Base-by-base conservation (phyloP, 1,140 invertebrate genomes). In the Lepidurus couesii region DNA sequence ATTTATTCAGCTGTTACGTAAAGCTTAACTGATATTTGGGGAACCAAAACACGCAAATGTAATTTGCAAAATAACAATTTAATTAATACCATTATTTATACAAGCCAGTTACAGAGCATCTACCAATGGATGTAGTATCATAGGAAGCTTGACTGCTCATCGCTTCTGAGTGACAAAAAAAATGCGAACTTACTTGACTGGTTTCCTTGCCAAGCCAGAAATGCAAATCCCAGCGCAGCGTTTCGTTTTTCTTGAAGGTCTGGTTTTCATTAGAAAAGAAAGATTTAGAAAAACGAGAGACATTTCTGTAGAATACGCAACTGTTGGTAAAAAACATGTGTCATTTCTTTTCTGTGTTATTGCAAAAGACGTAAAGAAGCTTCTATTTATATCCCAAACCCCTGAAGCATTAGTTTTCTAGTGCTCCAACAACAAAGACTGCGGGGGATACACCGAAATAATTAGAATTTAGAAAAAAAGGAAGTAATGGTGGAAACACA, bases 151-250 rank as follows among this genome's bases (percentile, higher is more conserved):
- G 76, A 34, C 77, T 5, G 9, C 42, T 73, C 11, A 44, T 26
- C 73, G n/a, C 21, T 16, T 75, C n/a, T n/a, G 13, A 73, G 24
- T n/a, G 21, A 10, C 13, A 21, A 78, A 45, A 21, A 73, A 76
- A 13, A 34, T 76, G 34, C 47, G 74, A 80, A 81, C 81, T 82
- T 84, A 90, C 90, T 86, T 92, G 91, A 13, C 90, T 89, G 0
- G 93, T 93, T 82, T 95, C 88, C 43, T 88, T 89, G 16, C 95
- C 95, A 16, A 96, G 89, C 95, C 95, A 97, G 85, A 94, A 97
- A 84, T 96, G 93, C 76, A 97, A 91, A 84, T 96, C 92, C 89
- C 91, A 93, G 42, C 89, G 89, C 24, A 93, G 85, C 9, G 87
- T 86, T 44, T 90, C 90, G 65, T 87, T 87, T 73, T 89, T 89